phyloP scores from a whole-genome alignment of 2,113 vertebrate species.

The Laticauda colubrina region DNA sequence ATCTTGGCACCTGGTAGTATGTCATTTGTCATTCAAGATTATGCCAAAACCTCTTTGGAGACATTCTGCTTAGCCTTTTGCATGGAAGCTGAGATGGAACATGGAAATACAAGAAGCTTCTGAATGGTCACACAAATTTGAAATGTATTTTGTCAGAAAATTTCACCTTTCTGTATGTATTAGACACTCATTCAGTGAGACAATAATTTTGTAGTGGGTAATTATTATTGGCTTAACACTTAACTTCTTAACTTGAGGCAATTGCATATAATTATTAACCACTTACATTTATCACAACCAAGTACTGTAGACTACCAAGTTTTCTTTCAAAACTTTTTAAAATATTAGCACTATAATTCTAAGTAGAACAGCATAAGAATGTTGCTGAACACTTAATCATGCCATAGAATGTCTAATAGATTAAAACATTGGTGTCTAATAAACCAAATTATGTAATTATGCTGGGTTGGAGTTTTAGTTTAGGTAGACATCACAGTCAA shows the following conservation, averaged over 20 bases:
- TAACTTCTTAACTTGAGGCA: not conserved
- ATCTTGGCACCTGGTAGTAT: constrained; percentile 59
- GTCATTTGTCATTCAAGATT: constrained; percentile 62
- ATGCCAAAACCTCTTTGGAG: constrained; percentile 57
- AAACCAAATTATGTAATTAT: not conserved
- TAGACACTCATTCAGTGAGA: not conserved
- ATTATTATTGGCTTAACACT: constrained; percentile 9
- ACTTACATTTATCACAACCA: not conserved
- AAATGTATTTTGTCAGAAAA: constrained; percentile 35
- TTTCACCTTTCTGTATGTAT: constrained; percentile 19
- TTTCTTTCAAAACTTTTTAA: not conserved
- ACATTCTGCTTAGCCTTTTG: constrained; percentile 53
- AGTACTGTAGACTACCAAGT: not conserved
- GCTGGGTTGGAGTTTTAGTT: not conserved
- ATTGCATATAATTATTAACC: not conserved
- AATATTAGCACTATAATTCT: not conserved
- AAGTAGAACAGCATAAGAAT: not conserved
- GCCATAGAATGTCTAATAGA: not conserved
- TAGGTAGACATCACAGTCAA: not conserved
- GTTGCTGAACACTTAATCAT: not conserved
- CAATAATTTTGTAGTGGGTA: not conserved
- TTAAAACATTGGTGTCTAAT: not conserved
- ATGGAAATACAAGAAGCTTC: constrained; percentile 37
- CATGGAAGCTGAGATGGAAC: constrained; percentile 47
- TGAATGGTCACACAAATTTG: constrained; percentile 22